phyloP scores from a whole-genome alignment of 2,113 vertebrate genomes.

The Panthera leo region DNA sequence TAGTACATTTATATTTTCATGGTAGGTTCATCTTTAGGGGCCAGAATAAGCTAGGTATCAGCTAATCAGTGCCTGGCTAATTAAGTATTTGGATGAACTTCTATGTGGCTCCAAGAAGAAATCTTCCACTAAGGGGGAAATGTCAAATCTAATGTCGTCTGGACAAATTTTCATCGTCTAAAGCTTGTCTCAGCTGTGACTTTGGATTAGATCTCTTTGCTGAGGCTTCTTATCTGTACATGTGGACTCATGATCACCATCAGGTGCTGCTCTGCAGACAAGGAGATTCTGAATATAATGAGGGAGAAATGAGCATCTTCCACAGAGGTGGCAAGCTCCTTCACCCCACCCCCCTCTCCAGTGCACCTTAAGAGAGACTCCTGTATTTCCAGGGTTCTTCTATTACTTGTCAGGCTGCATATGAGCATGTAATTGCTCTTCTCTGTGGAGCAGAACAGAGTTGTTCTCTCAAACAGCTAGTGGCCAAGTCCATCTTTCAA shows the following conservation, averaged over 20 bases:
- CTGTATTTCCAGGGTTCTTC: background rate
- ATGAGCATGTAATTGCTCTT: background rate
- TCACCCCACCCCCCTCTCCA: background rate
- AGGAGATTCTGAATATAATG: background rate
- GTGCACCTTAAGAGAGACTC: background rate
- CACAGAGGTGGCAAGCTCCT: background rate
- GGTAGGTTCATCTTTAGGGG: slow-evolving; percentile 23
- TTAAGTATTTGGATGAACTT: slow-evolving; percentile 25
- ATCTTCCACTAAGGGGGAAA: slow-evolving; percentile 32
- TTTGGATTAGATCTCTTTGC: slow-evolving; percentile 40
- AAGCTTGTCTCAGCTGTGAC: slow-evolving; percentile 40
- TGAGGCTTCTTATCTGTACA: slow-evolving; percentile 31
- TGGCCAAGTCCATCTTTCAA: background rate
- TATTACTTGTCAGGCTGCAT: background rate
- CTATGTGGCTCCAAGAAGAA: slow-evolving; percentile 17
- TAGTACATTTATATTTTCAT: slow-evolving; percentile 28
- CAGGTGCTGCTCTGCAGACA: background rate
- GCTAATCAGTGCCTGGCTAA: slow-evolving; percentile 53
- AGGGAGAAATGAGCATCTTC: background rate
- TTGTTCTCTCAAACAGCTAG: background rate
- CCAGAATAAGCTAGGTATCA: slow-evolving; percentile 33
- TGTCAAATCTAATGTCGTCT: slow-evolving; percentile 37
- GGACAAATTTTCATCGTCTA: background rate
- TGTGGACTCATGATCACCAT: slow-evolving; percentile 11
- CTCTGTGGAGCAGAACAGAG: background rate